Evolutionary conservation across 2,888 invertebrate species (phyloP), one percentile per base, ranked within the genome.

Genomic region (Lepas anatifera): DNA sequence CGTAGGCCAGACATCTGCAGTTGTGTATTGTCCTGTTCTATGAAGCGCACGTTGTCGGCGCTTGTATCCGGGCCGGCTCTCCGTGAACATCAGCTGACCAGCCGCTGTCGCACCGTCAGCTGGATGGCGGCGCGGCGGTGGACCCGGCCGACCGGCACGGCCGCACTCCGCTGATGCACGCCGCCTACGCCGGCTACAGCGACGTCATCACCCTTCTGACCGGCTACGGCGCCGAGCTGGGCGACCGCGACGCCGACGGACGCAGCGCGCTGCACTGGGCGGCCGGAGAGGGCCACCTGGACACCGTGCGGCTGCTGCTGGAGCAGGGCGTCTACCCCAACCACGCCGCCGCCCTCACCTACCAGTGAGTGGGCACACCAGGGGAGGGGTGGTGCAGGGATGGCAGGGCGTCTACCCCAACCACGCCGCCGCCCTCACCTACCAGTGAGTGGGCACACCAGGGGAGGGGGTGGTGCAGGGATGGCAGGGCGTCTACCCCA

Each of bases 151-250:
- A 52, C 52, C 52, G 52, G 52, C 27, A 52, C 52, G 29, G 52
- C 32, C 52, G 52, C 16, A 52, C 52, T 2, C 52, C 52, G 16
- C 52, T 52, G 29, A 52, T 52, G 52, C 52, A 52, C 52, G 52
- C 52, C 52, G 52, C 52, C 52, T 52, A 52, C 52, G 29, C 52
- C 52, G 52, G 52, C 52, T 52, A 52, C 52, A n/a, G 52, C 18
- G 52, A 52, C 52, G 52, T 52, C 1, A 29, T 52, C 16, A 52
- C 52, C 13, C 29, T 52, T 16, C 52, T 52, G 32, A 16, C 52
- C 32, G 52, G 52, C 18, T 52, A 52, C 52, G 52, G 52, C 32
- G 52, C 32, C 16, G 52, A 27, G 16, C 18, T 18, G 52, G 29
- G 29, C 18, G 18, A 18, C 2, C 29, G 52, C 29, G 52, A 52